A percentile compares a stretch with the other conserved stretches of the same genome.
phyloP scores from a whole-genome alignment of 2,113 vertebrate genomes.

The Pygathrix nemaeus region DNA sequence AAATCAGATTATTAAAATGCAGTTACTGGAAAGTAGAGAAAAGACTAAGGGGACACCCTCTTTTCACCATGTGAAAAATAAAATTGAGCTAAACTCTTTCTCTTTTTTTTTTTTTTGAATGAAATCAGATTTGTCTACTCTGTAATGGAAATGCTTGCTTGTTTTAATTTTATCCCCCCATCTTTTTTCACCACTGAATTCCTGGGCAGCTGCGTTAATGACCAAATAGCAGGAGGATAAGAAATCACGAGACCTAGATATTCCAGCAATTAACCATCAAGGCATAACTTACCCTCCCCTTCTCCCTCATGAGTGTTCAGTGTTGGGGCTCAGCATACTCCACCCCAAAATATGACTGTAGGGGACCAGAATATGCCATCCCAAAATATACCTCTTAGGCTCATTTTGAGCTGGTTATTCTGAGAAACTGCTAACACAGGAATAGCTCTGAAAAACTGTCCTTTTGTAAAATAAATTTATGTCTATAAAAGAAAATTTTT shows the following conservation, averaged over 20 bases:
- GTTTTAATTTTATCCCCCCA: not conserved
- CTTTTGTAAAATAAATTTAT: not conserved
- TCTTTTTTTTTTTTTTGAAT: not conserved
- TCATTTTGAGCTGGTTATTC: not conserved
- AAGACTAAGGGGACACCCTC: not conserved
- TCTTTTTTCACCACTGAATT: not conserved
- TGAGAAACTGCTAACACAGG: not conserved
- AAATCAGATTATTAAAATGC: not conserved
- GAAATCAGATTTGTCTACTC: not conserved
- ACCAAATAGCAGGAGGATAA: not conserved
- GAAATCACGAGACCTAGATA: not conserved
- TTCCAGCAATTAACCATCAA: not conserved
- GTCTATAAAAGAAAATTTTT: not conserved
- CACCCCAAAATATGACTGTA: not conserved
- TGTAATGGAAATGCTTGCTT: not conserved
- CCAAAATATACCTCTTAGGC: not conserved
- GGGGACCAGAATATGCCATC: not conserved
- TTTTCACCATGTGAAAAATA: not conserved
- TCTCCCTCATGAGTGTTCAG: fast-evolving
- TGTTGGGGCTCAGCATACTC: not conserved
- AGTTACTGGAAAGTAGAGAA: not conserved
- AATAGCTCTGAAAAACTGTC: not conserved
- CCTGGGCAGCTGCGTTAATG: not conserved
- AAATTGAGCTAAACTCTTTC: not conserved
- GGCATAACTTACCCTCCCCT: not conserved